phyloP scores from a whole-genome alignment of 2,888 invertebrate species.

The Heliconius sara region DNA sequence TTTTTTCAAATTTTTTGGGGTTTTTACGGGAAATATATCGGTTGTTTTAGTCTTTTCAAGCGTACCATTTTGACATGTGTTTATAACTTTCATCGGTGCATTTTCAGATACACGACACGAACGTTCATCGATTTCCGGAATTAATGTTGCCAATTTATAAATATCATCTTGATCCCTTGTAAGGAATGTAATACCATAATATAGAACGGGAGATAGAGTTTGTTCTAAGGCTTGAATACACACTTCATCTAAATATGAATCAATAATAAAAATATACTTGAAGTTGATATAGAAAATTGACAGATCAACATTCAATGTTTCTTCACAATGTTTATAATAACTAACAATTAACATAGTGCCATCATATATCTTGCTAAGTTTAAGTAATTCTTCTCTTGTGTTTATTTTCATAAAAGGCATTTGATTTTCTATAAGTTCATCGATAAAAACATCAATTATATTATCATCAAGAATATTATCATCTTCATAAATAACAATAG shows the following conservation, averaged over 20 bases:
- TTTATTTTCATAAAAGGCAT: constrained; percentile 39
- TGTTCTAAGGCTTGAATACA: constrained; percentile 45
- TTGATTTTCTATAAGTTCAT: constrained; percentile 23
- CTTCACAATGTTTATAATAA: constrained; percentile 35
- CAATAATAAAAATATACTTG: constrained; percentile 40
- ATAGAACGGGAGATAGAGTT: constrained; percentile 50
- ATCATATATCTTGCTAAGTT: constrained; percentile 35
- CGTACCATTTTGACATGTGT: constrained; percentile 56
- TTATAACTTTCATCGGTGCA: constrained; percentile 51
- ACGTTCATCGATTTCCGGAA: constrained; percentile 56
- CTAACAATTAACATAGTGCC: constrained; percentile 27
- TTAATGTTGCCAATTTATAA: constrained; percentile 54
- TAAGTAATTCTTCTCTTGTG: constrained; percentile 34
- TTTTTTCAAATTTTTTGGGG: constrained; percentile 57
- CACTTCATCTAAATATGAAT: neutral
- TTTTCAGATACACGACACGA: constrained; percentile 55
- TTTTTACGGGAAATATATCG: constrained; percentile 57
- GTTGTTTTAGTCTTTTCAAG: constrained; percentile 45
- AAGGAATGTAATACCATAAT: constrained; percentile 58
- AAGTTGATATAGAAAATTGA: constrained; percentile 15
- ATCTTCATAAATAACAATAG: constrained; percentile 1
- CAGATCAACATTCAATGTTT: constrained; percentile 17
- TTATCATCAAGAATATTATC: constrained; percentile 18
- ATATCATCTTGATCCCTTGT: constrained; percentile 45
- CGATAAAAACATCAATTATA: neutral